Evolutionary conservation across 2,888 invertebrate species (phyloP).

Genomic region (Drosophila borborema): DNA sequence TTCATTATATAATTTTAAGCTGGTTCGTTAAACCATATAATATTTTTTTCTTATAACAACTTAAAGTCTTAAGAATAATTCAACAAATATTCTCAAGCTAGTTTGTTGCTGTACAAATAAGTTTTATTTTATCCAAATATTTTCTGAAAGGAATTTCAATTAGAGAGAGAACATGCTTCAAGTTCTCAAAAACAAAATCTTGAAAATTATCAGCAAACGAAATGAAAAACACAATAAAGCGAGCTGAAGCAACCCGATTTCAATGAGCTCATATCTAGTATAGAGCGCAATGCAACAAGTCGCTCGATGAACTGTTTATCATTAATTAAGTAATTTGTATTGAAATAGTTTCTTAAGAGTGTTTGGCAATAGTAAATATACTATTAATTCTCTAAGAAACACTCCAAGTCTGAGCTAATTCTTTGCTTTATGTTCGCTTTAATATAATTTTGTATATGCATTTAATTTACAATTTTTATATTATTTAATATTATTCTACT

Average conservation of each 20-base stretch:
- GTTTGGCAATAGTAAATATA: not conserved
- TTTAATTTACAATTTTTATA: too few species aligned
- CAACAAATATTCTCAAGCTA: too few species aligned
- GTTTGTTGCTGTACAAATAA: too few species aligned
- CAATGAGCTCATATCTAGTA: constrained; percentile 26
- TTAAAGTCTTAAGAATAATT: too few species aligned
- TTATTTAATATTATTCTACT: too few species aligned
- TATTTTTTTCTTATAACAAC: too few species aligned
- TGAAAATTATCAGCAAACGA: constrained; percentile 55
- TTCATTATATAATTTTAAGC: too few species aligned
- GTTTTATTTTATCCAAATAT: not conserved
- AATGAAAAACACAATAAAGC: not conserved
- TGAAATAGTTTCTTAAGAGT: not conserved
- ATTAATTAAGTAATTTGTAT: not conserved
- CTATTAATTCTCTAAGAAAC: not conserved
- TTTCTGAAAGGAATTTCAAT: constrained; percentile 22
- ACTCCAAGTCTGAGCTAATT: not conserved
- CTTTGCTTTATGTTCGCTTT: not conserved
- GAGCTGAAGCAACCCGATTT: not conserved
- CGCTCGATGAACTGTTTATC: not conserved
- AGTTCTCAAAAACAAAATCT: constrained; percentile 33
- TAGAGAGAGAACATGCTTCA: constrained; percentile 8
- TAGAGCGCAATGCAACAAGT: constrained; percentile 16
- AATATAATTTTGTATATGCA: too few species aligned
- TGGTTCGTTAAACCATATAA: too few species aligned